Conservation (phyloP, 2,797 vertebrate genomes). For the Enteromius anoplus region DNA sequence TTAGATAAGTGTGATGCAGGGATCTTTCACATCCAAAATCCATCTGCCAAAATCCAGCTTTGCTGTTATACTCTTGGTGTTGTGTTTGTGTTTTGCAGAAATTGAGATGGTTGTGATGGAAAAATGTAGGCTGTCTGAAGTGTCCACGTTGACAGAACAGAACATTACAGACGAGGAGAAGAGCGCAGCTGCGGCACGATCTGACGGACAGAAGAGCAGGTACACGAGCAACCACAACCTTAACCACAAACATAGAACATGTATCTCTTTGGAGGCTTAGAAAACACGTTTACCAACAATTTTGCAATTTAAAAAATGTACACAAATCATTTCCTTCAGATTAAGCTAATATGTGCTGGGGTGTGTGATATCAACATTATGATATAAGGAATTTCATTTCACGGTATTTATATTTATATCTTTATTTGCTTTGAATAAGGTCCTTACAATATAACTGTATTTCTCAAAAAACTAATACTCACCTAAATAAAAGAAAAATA, state of each 20-base stretch:
- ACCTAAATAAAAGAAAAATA: too few species aligned
- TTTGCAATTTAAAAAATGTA: neutral
- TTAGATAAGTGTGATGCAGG: neutral
- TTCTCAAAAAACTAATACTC: too few species aligned
- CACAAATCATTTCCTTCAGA: neutral
- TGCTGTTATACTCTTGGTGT: conserved; percentile 22
- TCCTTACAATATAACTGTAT: too few species aligned
- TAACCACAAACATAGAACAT: neutral
- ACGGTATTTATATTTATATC: too few species aligned
- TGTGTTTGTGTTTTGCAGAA: conserved; percentile 74
- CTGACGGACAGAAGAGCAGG: conserved; percentile 78
- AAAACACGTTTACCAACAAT: neutral
- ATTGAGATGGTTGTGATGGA: conserved; percentile 99
- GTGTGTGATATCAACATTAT: too few species aligned
- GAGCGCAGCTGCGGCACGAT: conserved; percentile 83
- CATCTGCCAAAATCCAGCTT: neutral
- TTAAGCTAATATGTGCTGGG: neutral
- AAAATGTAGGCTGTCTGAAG: conserved; percentile 85
- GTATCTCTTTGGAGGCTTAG: neutral
- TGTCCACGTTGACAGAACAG: conserved; percentile 82
- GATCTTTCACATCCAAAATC: neutral
- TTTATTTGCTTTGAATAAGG: too few species aligned
- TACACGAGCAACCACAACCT: conserved; percentile 50
- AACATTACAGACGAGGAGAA: conserved; percentile 98
- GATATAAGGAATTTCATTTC: too few species aligned